Base-by-base conservation (phyloP, 2,113 vertebrate genomes). In the Anoplopoma fimbria region DNA sequence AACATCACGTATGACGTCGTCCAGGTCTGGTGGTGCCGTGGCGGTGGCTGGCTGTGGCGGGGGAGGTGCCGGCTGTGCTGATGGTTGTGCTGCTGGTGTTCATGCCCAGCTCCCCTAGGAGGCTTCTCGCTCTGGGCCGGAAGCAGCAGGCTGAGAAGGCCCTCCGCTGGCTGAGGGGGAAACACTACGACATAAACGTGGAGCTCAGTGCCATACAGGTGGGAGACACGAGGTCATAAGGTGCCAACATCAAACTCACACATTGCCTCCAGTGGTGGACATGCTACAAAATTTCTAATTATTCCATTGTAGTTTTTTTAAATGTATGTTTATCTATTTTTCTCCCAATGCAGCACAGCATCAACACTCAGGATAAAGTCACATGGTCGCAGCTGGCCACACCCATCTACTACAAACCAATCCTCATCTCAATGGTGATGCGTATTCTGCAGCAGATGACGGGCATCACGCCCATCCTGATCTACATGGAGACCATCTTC, bases 391-490 rank as follows among this genome's bases (percentile, higher is more conserved):
- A 99, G 87, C 93, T 96, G 79, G 92, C 60, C 67, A 95, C 89
- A 1, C 96, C 97, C 0, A 88, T 92, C 63, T 91, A 95, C 82
- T 97, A 96, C 94, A 95, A 95, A 31, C 98, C 98, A 25, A 93
- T 98, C 58, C 4, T 93, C 29, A 99, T 98, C 0, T 94, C 97
- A 0, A 83, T 96, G 64, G 81, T 82, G 60, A 99, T 99, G 98
- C 95, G 98, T 74, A 96, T 98, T 86, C 95, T 99, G 82, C 98
- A 99, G 91, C 98, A 99, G 93, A 95, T 99, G 91, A 97, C 97
- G 0, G 98, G 98, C 1, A 95, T 99, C 89, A 99, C 97, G 0
- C 97, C 97, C 2, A 85, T 98, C 76, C 95, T 99, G 0, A 95
- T 99, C 31, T 99, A 97, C 90, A 88, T 99, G 92, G 94, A 99